Evolutionary conservation across 2,113 vertebrate genomes (phyloP).

Genomic region (Desmodus rotundus): DNA sequence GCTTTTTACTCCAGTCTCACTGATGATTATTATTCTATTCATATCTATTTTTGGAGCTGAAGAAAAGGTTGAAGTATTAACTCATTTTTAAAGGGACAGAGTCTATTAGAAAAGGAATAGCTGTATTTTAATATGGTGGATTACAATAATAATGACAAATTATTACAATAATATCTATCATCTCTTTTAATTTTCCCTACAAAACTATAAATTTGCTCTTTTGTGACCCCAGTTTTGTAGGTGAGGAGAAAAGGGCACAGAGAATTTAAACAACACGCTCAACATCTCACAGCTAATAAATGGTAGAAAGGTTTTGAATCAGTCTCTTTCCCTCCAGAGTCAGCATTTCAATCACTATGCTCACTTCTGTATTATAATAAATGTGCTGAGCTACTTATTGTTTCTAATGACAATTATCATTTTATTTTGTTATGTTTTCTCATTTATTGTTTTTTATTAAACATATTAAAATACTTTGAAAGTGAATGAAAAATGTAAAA

Average conservation of each 20-base stretch:
- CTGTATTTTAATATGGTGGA: background rate
- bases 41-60: background rate
- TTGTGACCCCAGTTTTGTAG: background rate
- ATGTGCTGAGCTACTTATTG: background rate
- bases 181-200: background rate
- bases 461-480: background rate
- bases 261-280: background rate
- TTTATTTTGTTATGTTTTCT: background rate
- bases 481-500: background rate
- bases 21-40: background rate
- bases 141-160: background rate
- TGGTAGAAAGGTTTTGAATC: background rate
- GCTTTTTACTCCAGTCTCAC: background rate
- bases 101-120: background rate
- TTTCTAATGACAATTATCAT: background rate
- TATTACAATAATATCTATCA: background rate
- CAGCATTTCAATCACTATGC: background rate
- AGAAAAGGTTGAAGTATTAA: background rate
- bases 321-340: background rate
- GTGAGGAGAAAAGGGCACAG: background rate
- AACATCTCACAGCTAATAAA: background rate
- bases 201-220: background rate
- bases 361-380: background rate
- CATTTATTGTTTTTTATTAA: background rate
- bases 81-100: background rate